Percentiles rank a stretch among this genome's conserved stretches.
phyloP scores from a whole-genome alignment of 1,140 invertebrate genomes.

The Drosophila arawakana region DNA sequence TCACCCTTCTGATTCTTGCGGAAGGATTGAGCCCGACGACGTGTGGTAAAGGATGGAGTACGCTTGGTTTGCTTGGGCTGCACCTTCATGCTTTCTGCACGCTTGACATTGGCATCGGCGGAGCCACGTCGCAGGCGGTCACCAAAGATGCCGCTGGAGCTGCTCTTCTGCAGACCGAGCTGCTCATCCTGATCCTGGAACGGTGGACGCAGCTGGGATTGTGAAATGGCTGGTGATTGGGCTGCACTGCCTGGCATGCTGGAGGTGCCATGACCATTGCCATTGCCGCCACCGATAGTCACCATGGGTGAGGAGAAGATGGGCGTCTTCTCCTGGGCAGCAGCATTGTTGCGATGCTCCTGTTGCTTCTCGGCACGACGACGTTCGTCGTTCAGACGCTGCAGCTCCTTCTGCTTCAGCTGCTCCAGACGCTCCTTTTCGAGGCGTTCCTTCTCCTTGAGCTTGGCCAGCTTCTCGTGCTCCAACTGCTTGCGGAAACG shows the following conservation, averaged over 20 bases:
- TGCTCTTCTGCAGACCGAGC: conserved; percentile 76
- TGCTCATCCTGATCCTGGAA: conserved; percentile 75
- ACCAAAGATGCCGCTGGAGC: conserved; percentile 89
- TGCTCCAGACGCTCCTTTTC: conserved; percentile 92
- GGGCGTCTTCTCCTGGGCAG: conserved; percentile 85
- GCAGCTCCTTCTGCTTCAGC: conserved; percentile 93
- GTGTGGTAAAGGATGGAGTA: conserved; percentile 97
- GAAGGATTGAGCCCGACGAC: conserved; percentile 95
- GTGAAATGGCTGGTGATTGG: conserved; percentile 55
- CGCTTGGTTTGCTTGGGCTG: conserved; percentile 90
- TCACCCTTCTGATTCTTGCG: conserved; percentile 90
- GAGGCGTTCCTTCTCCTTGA: conserved; percentile 90
- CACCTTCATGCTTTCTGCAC: conserved; percentile 95
- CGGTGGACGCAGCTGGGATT: conserved; percentile 51
- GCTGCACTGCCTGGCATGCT: conserved; percentile 42
- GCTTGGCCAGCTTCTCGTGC: conserved; percentile 89
- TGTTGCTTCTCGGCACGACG: conserved; percentile 90
- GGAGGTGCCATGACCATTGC: conserved; percentile 6
- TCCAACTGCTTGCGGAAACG: conserved; percentile 92
- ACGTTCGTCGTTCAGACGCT: conserved; percentile 93
- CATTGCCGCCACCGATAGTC: conserved; percentile 44
- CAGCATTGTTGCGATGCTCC: conserved; percentile 86
- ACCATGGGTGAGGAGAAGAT: conserved; percentile 82
- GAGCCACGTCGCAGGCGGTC: conserved; percentile 88
- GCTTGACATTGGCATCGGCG: conserved; percentile 88